A percentile compares a stretch with the other conserved stretches of the same genome.
phyloP scores from a whole-genome alignment of 2,113 vertebrate genomes.

The Sorex fumeus region DNA sequence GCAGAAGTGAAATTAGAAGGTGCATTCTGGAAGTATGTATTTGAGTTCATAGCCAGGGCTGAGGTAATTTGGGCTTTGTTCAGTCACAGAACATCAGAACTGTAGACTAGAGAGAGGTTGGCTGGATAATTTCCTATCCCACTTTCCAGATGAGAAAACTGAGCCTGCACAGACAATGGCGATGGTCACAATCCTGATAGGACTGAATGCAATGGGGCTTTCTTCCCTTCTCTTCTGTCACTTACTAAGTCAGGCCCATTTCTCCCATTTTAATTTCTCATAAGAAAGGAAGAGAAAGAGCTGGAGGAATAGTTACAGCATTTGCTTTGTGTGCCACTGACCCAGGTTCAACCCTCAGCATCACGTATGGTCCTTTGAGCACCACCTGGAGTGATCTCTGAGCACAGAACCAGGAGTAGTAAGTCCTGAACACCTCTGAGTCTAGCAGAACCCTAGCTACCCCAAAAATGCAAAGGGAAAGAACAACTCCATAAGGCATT shows the following conservation, averaged over 20 bases:
- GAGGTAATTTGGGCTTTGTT: constrained; percentile 1
- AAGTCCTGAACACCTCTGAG: too few species aligned
- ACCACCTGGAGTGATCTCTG: too few species aligned
- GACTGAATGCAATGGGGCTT: neutral
- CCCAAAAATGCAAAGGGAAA: neutral
- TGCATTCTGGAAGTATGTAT: constrained; percentile 7
- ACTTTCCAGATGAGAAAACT: constrained; percentile 25
- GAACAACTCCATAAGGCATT: neutral
- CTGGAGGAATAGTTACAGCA: neutral
- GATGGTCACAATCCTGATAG: neutral
- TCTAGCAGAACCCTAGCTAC: too few species aligned
- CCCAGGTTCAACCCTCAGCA: too few species aligned
- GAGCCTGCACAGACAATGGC: neutral
- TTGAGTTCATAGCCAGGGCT: neutral
- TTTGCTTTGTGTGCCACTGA: too few species aligned
- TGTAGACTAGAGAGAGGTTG: neutral
- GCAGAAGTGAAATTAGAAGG: neutral
- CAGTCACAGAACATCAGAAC: neutral
- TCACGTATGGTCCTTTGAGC: too few species aligned
- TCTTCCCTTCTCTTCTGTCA: neutral
- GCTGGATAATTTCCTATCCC: neutral
- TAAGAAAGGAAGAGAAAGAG: neutral
- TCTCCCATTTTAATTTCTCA: constrained; percentile 8
- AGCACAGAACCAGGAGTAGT: too few species aligned
- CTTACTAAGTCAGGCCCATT: neutral